These are phyloP conservation scores for Drosophila ironensis DNA, from an alignment of 1,140 invertebrate genomes.

Conservation along the genomic window DNA sequence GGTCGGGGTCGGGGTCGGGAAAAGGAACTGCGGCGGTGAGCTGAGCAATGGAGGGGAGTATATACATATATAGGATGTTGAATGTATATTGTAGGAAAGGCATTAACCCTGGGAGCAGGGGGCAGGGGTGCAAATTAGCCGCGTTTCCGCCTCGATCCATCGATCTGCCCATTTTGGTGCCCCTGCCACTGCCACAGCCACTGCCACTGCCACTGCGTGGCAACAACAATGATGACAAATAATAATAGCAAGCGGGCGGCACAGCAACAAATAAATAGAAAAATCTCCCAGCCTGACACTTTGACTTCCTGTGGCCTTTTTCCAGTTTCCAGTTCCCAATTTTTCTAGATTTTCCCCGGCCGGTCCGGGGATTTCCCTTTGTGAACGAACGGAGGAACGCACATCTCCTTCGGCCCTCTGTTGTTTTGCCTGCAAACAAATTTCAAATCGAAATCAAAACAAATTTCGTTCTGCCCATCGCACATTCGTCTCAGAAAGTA, in stretches of 20 bases:
- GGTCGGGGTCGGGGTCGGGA: background rate
- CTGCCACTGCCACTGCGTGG: too few species aligned
- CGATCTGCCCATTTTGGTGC: slow-evolving; percentile 30
- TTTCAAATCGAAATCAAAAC: slow-evolving; percentile 72
- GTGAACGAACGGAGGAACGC: too few species aligned
- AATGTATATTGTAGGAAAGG: too few species aligned
- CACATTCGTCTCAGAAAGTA: background rate
- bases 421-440: slow-evolving; percentile 46
- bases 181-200: too few species aligned
- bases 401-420: too few species aligned
- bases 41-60: slow-evolving; percentile 22
- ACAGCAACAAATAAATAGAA: slow-evolving; percentile 38
- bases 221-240: slow-evolving; percentile 38
- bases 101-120: background rate
- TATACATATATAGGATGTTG: too few species aligned
- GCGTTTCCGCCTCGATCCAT: slow-evolving; percentile 66
- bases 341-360: background rate
- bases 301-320: slow-evolving; percentile 78
- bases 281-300: slow-evolving; percentile 57
- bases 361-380: background rate
- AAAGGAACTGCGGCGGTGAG: slow-evolving; percentile 16
- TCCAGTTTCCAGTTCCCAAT: slow-evolving; percentile 3
- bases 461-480: slow-evolving; percentile 64
- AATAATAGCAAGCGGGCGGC: slow-evolving; percentile 12
- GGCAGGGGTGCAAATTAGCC: slow-evolving; percentile 70